Percentiles rank a stretch among this genome's conserved stretches.
These are phyloP conservation scores for Corythaixoides concolor DNA, from an alignment of 2,113 vertebrate genomes.

Conservation along the genomic window DNA sequence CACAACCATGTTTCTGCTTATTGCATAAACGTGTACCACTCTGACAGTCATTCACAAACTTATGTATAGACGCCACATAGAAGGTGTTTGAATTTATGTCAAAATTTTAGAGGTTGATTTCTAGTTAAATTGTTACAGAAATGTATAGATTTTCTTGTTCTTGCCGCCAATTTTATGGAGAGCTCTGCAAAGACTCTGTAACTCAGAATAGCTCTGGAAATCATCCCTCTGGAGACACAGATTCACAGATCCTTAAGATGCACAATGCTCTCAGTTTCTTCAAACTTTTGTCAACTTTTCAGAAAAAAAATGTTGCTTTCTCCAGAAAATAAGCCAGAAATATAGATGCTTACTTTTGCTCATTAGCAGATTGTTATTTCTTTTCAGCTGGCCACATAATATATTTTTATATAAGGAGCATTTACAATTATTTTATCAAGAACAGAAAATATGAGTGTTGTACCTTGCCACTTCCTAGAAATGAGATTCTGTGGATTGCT, in stretches of 20 bases:
- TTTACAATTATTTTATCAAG: background rate
- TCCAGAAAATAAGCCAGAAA: background rate
- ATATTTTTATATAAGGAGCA: background rate
- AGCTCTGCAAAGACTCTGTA: background rate
- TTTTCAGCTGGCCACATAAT: background rate
- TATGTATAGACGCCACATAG: background rate
- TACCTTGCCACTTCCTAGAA: background rate
- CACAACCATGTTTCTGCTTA: background rate
- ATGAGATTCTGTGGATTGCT: background rate
- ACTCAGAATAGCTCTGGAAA: background rate
- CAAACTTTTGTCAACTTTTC: background rate
- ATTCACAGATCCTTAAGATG: background rate
- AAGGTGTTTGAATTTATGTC: background rate
- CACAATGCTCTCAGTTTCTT: background rate
- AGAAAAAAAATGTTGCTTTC: constrained; percentile 14
- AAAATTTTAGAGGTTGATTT: background rate
- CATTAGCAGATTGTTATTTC: background rate
- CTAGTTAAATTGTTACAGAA: background rate
- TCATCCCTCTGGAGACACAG: background rate
- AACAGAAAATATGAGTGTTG: background rate
- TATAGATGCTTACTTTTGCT: background rate
- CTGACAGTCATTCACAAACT: background rate
- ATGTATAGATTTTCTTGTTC: background rate
- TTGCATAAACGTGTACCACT: background rate
- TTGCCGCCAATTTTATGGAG: background rate